Percentiles rank a stretch among this genome's conserved stretches.
Evolutionary conservation across 2,888 invertebrate species (phyloP).

Genomic region (Pterostichus madidus): DNA sequence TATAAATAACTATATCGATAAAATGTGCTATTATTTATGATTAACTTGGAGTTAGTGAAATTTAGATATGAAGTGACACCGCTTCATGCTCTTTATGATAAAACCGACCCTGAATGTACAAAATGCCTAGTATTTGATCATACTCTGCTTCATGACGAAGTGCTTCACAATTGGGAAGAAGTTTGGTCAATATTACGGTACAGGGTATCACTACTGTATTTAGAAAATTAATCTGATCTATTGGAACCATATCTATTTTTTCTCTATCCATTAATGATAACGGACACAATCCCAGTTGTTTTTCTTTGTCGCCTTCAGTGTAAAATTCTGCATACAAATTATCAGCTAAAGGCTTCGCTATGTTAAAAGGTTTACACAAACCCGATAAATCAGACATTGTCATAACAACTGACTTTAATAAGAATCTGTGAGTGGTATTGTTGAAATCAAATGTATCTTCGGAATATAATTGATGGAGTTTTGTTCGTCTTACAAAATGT

Average conservation of each 20-base stretch:
- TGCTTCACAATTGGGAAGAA: slow-evolving; percentile 79
- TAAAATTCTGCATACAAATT: slow-evolving; percentile 78
- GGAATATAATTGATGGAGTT: slow-evolving; percentile 78
- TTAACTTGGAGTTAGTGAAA: too few relatives aligned
- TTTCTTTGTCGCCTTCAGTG: slow-evolving; percentile 81
- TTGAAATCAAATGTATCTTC: slow-evolving; percentile 79
- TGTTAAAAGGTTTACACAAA: slow-evolving; percentile 80
- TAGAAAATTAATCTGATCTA: slow-evolving; percentile 83
- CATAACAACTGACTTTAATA: slow-evolving; percentile 81
- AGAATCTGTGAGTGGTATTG: slow-evolving; percentile 77
- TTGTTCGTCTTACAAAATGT: slow-evolving; percentile 80
- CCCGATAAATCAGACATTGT: slow-evolving; percentile 82
- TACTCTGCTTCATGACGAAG: slow-evolving; percentile 79
- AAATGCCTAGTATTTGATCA: slow-evolving; percentile 64
- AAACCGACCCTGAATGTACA: background rate
- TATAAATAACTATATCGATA: too few relatives aligned
- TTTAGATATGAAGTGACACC: too few relatives aligned
- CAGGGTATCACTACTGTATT: slow-evolving; percentile 82
- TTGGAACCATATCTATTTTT: slow-evolving; percentile 80
- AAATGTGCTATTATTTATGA: too few relatives aligned
- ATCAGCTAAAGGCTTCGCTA: slow-evolving; percentile 79
- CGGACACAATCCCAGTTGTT: slow-evolving; percentile 80
- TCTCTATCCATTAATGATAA: slow-evolving; percentile 83
- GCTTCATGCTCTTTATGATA: background rate
- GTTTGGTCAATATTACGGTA: slow-evolving; percentile 78